Evolutionary conservation across 2,888 invertebrate genomes (phyloP), one percentile per base, ranked within the genome.

Genomic region (Aphidoletes aphidimyza): DNA sequence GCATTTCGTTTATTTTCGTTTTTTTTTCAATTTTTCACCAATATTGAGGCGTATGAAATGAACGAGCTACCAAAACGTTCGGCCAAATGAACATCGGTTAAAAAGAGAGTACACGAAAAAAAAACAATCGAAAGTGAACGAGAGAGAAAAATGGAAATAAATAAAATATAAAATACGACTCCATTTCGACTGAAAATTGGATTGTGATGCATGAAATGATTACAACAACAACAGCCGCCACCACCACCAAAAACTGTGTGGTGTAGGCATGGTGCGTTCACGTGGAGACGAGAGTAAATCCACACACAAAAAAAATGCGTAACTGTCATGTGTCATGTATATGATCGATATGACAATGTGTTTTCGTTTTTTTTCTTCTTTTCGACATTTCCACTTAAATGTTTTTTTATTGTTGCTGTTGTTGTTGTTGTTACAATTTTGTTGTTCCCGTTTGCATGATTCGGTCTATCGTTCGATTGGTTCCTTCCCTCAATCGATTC

Each of bases 321-420:
- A n/a, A n/a, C n/a, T 69, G 30, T 30, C 69, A 69, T 69, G 34
- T 69, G 69, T 69, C 69, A 69, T 69, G 69, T 69, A 69, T 30
- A 69, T 69, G 54, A 54, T 54, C 54, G 54, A 54, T 54, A 47
- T 54, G 54, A 54, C 54, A 54, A 54, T 22, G 11, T 42, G 6
- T 30, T 69, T 17, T 69, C 69, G 30, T 17, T 69, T 14, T 30
- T 69, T 69, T 11, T 69, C 11, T 69, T 3, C 9, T 3, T 11
- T 2, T 30, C 69, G 54, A n/a, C n/a, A 19, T 54, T 26, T 54
- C 54, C 22, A 1, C 11, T 26, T 26, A 54, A 3, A 54, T 26
- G 26, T 6, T 22, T 54, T 26, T 14, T 14, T 69, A 69, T 69
- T 2, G 42, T 42, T 42, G 8, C 8, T 42, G 42, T 69, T 30